These are phyloP conservation scores for Drosophila parthenogenetica DNA, from an alignment of 2,888 invertebrate genomes.

Conservation along the genomic window DNA sequence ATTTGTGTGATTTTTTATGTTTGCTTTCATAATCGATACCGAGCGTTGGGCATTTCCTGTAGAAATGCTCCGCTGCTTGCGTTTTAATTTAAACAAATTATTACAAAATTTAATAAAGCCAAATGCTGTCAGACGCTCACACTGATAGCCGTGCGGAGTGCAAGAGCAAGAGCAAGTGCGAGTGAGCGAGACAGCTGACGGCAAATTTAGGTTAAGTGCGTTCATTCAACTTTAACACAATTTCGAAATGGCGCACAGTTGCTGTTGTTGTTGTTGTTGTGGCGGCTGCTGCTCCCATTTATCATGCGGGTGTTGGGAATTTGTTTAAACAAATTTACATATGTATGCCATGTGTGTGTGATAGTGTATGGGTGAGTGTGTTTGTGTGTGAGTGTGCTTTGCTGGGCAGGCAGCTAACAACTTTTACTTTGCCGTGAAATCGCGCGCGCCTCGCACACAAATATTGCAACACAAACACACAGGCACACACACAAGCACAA, in stretches of 20 bases:
- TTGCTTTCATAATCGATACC: slow-evolving; percentile 70
- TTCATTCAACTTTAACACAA: slow-evolving; percentile 85
- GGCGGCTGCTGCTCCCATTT: slow-evolving; percentile 58
- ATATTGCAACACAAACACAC: slow-evolving; percentile 61
- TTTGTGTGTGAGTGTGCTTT: slow-evolving; percentile 20
- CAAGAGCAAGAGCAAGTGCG: not conserved
- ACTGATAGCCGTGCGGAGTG: not conserved
- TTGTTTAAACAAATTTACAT: slow-evolving; percentile 72
- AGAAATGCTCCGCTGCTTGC: slow-evolving; percentile 54
- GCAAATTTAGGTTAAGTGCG: slow-evolving; percentile 84
- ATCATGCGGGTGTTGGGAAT: slow-evolving; percentile 76
- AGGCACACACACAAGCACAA: slow-evolving; percentile 12
- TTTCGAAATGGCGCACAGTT: slow-evolving; percentile 78
- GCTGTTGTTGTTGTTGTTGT: slow-evolving; percentile 38
- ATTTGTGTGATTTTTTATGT: slow-evolving; percentile 28
- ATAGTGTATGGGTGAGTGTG: too few relatives aligned
- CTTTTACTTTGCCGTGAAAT: slow-evolving; percentile 80
- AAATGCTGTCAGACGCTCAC: slow-evolving; percentile 11
- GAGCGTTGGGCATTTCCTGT: slow-evolving; percentile 67
- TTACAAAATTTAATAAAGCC: slow-evolving; percentile 71
- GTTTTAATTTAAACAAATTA: slow-evolving; percentile 73
- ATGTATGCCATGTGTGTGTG: slow-evolving; percentile 12
- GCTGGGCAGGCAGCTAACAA: slow-evolving; percentile 51
- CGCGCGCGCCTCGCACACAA: slow-evolving; percentile 51
- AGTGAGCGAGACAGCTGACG: not conserved